Evolutionary conservation across 2,113 vertebrate species (phyloP).

Genomic region (Alligator sinensis): DNA sequence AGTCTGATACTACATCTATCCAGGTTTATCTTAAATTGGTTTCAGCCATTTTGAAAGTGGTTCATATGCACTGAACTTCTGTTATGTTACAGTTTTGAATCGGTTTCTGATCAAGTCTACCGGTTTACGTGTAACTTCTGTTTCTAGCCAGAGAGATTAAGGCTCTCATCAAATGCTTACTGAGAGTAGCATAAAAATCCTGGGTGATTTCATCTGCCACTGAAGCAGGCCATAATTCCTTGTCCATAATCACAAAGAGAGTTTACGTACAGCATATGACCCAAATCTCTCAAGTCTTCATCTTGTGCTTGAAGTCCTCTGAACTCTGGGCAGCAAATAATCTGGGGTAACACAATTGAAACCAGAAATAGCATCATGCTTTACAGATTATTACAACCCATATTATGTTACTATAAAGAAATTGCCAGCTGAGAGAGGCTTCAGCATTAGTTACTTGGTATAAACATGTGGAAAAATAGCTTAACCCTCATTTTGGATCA

Average conservation of each 20-base stretch:
- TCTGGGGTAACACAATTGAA: accelerated
- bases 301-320: background rate
- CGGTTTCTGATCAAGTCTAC: no score
- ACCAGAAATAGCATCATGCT: background rate
- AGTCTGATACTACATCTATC: no score
- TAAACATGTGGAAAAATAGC: background rate
- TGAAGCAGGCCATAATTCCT: background rate
- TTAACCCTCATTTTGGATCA: background rate
- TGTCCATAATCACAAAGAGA: no score
- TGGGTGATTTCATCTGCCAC: no score
- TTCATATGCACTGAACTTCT: no score
- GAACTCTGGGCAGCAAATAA: background rate
- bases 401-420: background rate
- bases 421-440: background rate
- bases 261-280: background rate
- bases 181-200: no score
- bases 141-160: no score
- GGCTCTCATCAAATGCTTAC: no score
- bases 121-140: no score
- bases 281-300: background rate
- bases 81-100: no score
- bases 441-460: background rate
- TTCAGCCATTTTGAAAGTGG: no score
- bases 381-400: background rate
- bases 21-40: no score